Evolutionary conservation across 2,888 invertebrate species (phyloP).

Genomic region (Gandaritis pyraliata): DNA sequence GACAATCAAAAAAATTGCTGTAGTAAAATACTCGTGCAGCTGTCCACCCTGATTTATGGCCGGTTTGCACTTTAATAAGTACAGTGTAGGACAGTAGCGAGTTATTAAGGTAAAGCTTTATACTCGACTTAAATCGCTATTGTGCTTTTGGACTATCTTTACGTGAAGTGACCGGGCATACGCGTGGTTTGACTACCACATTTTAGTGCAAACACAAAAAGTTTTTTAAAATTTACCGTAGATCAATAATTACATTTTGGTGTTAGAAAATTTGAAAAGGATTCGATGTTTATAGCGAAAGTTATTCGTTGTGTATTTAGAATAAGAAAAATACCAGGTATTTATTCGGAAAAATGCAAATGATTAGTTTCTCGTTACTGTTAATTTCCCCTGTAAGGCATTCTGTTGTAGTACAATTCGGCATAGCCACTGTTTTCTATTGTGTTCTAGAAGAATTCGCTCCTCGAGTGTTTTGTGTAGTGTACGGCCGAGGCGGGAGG

Average conservation of each 20-base stretch:
- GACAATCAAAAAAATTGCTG: too few species aligned
- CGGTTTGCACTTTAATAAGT: too few species aligned
- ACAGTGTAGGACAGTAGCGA: too few species aligned
- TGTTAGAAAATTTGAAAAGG: conserved; percentile 25
- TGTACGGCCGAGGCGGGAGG: conserved; percentile 11
- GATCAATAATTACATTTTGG: conserved; percentile 24
- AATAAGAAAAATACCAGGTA: conserved; percentile 33
- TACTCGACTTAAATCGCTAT: too few species aligned
- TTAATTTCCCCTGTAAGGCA: conserved; percentile 24
- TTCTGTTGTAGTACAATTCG: conserved; percentile 65
- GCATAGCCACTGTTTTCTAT: conserved; percentile 63
- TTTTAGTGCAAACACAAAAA: conserved; percentile 18
- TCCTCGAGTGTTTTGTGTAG: conserved; percentile 39
- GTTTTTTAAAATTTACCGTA: conserved; percentile 34
- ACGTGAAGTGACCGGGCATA: background rate
- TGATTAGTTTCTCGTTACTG: conserved; percentile 21
- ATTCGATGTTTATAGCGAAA: conserved; percentile 30
- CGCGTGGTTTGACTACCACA: conserved; percentile 12
- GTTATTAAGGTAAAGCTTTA: too few species aligned
- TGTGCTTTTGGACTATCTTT: too few species aligned
- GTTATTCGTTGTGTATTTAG: conserved; percentile 30
- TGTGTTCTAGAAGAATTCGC: conserved; percentile 51
- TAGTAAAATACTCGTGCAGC: too few species aligned
- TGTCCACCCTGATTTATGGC: too few species aligned
- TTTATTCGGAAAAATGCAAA: conserved; percentile 28